Evolutionary conservation across 2,888 invertebrate species (phyloP).

Genomic region (Serripes groenlandicus): DNA sequence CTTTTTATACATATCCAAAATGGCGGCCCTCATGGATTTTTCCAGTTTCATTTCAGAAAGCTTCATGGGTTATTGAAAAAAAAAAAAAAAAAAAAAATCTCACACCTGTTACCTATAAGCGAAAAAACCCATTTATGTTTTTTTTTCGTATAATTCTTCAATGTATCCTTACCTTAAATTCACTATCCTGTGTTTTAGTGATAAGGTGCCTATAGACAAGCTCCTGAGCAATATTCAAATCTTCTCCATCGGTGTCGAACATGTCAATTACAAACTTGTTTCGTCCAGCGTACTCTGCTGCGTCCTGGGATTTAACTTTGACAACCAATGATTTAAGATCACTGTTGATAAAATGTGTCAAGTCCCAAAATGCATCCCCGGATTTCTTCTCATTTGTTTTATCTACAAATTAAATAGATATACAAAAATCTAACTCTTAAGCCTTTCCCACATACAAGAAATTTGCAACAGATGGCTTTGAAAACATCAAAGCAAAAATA

Average conservation of each 20-base stretch:
- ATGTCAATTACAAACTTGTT: constrained; percentile 75
- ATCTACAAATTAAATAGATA: constrained; percentile 8
- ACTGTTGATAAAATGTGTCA: constrained; percentile 69
- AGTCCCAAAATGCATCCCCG: constrained; percentile 87
- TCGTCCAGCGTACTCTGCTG: constrained; percentile 67
- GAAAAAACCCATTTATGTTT: too few species aligned
- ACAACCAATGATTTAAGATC: constrained; percentile 73
- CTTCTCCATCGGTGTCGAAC: constrained; percentile 68
- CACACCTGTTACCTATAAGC: too few species aligned
- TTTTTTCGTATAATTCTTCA: too few species aligned
- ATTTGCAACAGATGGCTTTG: too few species aligned
- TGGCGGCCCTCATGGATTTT: too few species aligned
- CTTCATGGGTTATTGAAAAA: too few species aligned
- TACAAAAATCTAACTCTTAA: too few species aligned
- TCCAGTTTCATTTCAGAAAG: too few species aligned
- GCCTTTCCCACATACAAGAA: too few species aligned
- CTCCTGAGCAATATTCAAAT: constrained; percentile 76
- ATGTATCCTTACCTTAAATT: constrained; percentile 49
- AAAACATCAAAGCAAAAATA: too few species aligned
- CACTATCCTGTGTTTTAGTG: constrained; percentile 38
- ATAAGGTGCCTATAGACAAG: constrained; percentile 74
- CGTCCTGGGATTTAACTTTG: constrained; percentile 66
- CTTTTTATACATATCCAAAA: too few species aligned
- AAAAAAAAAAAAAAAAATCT: too few species aligned
- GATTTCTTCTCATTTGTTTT: constrained; percentile 87